Base-by-base conservation (phyloP, 2,113 vertebrate genomes). In the Dascyllus trimaculatus region DNA sequence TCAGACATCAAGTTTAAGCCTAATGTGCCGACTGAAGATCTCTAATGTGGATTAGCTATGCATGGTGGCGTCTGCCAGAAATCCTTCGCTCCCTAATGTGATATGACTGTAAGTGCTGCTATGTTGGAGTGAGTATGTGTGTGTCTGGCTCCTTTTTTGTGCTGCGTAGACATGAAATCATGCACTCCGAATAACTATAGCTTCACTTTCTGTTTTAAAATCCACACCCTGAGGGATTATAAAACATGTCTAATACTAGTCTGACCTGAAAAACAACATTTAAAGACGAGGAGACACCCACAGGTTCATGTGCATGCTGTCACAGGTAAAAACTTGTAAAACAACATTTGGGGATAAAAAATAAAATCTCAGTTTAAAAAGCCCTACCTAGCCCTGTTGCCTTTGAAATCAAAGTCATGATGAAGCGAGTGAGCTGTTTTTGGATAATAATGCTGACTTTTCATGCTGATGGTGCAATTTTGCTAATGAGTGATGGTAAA, bases 11-110 rank as follows among this genome's bases (percentile, higher is more conserved):
- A 67, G 52, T 78, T 73, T 58, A 84, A 79, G 84, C 71, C 61
- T 81, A 87, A 88, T 72, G 82, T 69, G 73, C 62, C 18, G 25
- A 80, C 56, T 78, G 78, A 85, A 89, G 59, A 62, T 68, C 67
- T 53, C 79, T 91, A 89, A 91, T 88, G 81, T 86, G 84, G 89
- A 87, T 88, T 84, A 89, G 82, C 63, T 58, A 87, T 82, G 88
- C 77, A 81, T 67, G 81, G 60, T n/a, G 62, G 53, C 62, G 71
- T 67, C 68, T 80, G 83, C 81, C 75, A 85, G 73, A 66, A 84
- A 65, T 78, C 72, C 74, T 35, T 75, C 53, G 24, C 32, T 70
- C 54, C 56, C 43, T 77, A 77, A 82, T 82, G 74, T 81, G 80
- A 59, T 58, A 75, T 38, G 67, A 81, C 77, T 81, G 54, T 82